Conservation (phyloP, 2,797 vertebrate genomes). For the Smutsia gigantea region DNA sequence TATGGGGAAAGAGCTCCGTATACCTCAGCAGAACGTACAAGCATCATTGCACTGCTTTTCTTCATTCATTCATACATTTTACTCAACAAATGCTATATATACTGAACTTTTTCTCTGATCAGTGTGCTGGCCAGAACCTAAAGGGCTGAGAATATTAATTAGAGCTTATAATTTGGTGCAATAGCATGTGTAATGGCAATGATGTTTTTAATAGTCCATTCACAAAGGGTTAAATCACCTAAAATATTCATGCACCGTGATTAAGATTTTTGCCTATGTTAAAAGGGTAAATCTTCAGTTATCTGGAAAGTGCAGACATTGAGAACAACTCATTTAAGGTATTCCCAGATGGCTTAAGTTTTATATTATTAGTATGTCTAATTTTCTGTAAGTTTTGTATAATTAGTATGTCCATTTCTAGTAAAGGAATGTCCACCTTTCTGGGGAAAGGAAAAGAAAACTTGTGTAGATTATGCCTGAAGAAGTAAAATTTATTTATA, state of each 20-base stretch:
- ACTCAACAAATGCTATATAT: neutral
- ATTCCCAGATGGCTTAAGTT: neutral
- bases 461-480: neutral
- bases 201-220: neutral
- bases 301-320: neutral
- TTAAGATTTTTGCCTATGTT: neutral
- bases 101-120: constrained; percentile 3
- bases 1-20: neutral
- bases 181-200: neutral
- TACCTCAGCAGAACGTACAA: neutral
- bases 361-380: neutral
- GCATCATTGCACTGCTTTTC: neutral
- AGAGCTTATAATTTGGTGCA: neutral
- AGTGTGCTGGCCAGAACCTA: neutral
- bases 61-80: neutral
- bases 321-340: neutral
- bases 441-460: neutral
- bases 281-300: neutral
- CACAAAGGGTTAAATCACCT: neutral
- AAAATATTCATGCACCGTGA: neutral
- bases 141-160: neutral
- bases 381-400: constrained; percentile 1
- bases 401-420: neutral
- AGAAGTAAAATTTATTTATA: constrained; percentile 7
- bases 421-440: neutral